Percentiles rank a stretch among this genome's conserved stretches.
These are phyloP conservation scores for Telenomus remus DNA, from an alignment of 1,140 invertebrate genomes.

Conservation along the genomic window DNA sequence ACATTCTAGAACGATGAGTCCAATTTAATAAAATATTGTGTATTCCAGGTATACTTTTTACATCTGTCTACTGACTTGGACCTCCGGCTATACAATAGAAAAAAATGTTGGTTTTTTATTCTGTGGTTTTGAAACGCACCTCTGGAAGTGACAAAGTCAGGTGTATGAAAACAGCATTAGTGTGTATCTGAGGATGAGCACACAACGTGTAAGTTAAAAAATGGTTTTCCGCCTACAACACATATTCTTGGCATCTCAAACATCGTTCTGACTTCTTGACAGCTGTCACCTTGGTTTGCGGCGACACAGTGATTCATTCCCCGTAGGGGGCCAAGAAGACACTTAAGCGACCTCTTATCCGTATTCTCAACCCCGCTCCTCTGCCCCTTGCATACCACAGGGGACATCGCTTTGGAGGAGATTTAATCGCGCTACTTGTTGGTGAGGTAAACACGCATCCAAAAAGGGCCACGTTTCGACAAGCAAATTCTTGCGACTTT, in stretches of 20 bases:
- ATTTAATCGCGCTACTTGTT: constrained; percentile 66
- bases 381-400: constrained; percentile 63
- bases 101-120: too few relatives aligned
- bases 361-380: constrained; percentile 25
- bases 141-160: too few relatives aligned
- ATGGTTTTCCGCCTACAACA: constrained; percentile 62
- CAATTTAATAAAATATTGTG: too few relatives aligned
- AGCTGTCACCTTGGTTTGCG: constrained; percentile 71
- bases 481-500: constrained; percentile 23
- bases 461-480: constrained; percentile 40
- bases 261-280: constrained; percentile 63
- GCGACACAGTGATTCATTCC: constrained; percentile 70
- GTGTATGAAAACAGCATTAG: not conserved
- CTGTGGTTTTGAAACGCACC: too few relatives aligned
- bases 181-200: not conserved
- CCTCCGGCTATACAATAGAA: too few relatives aligned
- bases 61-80: too few relatives aligned
- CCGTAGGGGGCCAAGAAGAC: constrained; percentile 62
- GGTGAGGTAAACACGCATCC: constrained; percentile 40
- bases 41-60: too few relatives aligned
- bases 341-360: constrained; percentile 69
- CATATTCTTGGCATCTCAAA: constrained; percentile 54
- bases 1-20: too few relatives aligned
- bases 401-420: constrained; percentile 67
- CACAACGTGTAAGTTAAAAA: not conserved